Percentiles rank a stretch among this genome's conserved stretches.
Evolutionary conservation across 2,113 vertebrate genomes (phyloP).

Genomic region (Procapra przewalskii): DNA sequence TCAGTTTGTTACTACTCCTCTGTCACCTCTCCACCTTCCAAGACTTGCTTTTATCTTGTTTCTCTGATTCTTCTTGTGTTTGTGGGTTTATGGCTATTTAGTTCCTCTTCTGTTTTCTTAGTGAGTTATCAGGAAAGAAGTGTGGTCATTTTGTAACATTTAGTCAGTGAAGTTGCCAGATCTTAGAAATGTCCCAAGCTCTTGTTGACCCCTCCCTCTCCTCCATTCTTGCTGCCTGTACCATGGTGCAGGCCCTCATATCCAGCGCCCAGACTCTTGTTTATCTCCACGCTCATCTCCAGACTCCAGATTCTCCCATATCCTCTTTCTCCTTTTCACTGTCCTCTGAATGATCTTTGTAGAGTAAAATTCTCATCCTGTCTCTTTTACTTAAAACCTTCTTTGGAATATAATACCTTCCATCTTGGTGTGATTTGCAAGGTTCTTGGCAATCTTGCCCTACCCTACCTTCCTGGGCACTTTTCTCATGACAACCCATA

Average conservation of each 20-base stretch:
- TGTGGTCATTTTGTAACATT: background rate
- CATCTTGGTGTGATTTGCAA: background rate
- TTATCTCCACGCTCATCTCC: background rate
- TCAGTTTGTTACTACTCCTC: background rate
- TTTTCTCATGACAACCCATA: background rate
- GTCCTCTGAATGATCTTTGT: background rate
- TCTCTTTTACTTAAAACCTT: background rate
- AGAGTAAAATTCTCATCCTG: background rate
- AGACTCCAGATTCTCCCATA: background rate
- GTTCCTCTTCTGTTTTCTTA: background rate
- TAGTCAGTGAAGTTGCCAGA: background rate
- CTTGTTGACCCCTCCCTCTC: background rate
- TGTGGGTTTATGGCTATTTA: background rate
- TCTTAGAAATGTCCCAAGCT: background rate
- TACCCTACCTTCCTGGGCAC: background rate
- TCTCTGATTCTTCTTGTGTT: background rate
- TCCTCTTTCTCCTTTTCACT: background rate
- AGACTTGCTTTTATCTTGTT: background rate
- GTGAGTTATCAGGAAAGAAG: background rate
- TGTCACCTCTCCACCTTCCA: no score
- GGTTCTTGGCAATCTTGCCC: background rate
- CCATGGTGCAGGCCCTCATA: background rate
- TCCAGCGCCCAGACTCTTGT: background rate
- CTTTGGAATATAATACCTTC: background rate
- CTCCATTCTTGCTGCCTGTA: background rate